Percentiles rank a stretch among this genome's conserved stretches.
phyloP scores from a whole-genome alignment of 2,113 vertebrate genomes.

The Zeus faber region DNA sequence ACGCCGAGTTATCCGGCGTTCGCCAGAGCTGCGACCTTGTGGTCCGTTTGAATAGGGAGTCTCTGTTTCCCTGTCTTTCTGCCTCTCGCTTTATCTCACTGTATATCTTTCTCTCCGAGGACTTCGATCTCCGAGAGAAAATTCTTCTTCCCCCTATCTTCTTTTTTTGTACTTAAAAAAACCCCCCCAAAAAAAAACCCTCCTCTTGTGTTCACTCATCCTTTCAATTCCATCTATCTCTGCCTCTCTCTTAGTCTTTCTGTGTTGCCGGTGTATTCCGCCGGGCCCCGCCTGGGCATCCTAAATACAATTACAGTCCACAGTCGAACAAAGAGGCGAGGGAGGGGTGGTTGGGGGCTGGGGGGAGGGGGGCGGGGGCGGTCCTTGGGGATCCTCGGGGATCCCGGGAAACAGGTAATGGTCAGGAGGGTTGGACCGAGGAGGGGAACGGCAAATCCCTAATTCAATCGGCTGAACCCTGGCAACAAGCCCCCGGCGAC shows the following conservation, averaged over 20 bases:
- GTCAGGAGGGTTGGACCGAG: conserved; percentile 69
- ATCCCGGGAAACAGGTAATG: conserved; percentile 68
- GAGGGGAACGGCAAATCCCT: conserved; percentile 71
- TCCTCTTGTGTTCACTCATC: conserved; percentile 34
- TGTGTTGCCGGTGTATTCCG: conserved; percentile 45
- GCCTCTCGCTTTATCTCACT: background rate
- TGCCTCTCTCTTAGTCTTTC: conserved; percentile 28
- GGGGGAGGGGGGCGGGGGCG: too few species aligned
- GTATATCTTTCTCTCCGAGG: conserved; percentile 1
- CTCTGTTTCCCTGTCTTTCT: conserved; percentile 14
- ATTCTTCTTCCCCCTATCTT: conserved; percentile 27
- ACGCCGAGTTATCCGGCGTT: conserved; percentile 38
- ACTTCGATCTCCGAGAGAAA: too few species aligned
- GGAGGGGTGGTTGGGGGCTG: too few species aligned
- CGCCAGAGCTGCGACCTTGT: conserved; percentile 58
- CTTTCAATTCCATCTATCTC: conserved; percentile 29
- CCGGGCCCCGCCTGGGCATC: conserved; percentile 54
- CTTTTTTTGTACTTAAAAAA: too few species aligned
- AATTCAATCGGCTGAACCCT: conserved; percentile 72
- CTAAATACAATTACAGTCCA: conserved; percentile 73
- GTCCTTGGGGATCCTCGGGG: conserved; percentile 57
- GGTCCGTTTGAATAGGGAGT: conserved; percentile 42
- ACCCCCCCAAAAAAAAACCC: too few species aligned
- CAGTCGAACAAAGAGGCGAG: conserved; percentile 65
- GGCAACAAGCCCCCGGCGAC: conserved; percentile 71